These are phyloP conservation scores for Drosophila repleta DNA, from an alignment of 1,140 invertebrate genomes.

Conservation along the genomic window DNA sequence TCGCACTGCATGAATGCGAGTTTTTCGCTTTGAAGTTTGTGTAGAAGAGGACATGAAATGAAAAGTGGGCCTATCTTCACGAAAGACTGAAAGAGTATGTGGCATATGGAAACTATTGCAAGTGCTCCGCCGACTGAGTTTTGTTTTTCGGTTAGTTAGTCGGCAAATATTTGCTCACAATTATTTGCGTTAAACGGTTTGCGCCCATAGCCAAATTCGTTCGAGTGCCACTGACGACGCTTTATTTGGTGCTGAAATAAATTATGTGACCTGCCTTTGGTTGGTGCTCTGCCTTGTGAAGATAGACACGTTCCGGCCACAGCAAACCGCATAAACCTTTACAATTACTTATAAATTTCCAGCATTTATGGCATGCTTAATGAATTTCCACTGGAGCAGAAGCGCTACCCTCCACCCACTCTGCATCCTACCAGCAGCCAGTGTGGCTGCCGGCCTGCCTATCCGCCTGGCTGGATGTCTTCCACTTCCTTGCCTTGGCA, in stretches of 20 bases:
- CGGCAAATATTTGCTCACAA: slow-evolving; percentile 69
- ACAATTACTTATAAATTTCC: slow-evolving; percentile 80
- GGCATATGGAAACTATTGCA: slow-evolving; percentile 41
- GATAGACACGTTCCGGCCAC: slow-evolving; percentile 75
- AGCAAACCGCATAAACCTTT: slow-evolving; percentile 76
- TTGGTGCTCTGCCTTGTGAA: slow-evolving; percentile 48
- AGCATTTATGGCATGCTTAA: slow-evolving; percentile 80
- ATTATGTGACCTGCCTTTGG: slow-evolving; percentile 52
- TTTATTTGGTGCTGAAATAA: slow-evolving; percentile 74
- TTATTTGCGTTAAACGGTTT: slow-evolving; percentile 68
- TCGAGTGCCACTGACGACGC: slow-evolving; percentile 16
- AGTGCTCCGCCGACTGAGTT: slow-evolving; percentile 28
- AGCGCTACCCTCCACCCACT: neutral
- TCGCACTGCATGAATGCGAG: slow-evolving; percentile 60
- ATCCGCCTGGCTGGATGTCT: slow-evolving; percentile 19
- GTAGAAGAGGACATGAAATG: slow-evolving; percentile 3
- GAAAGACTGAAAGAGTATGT: slow-evolving; percentile 3
- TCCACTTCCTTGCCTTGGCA: slow-evolving; percentile 49
- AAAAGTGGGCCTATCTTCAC: neutral
- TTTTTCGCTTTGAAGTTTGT: slow-evolving; percentile 59
- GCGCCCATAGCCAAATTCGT: slow-evolving; percentile 25
- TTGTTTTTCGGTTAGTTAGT: slow-evolving; percentile 34
- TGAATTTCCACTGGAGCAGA: slow-evolving; percentile 69
- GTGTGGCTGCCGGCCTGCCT: slow-evolving; percentile 29
- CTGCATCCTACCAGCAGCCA: neutral